A percentile compares a stretch with the other conserved stretches of the same genome.
phyloP scores from a whole-genome alignment of 2,113 vertebrate genomes.

The Psilopogon haemacephalus region DNA sequence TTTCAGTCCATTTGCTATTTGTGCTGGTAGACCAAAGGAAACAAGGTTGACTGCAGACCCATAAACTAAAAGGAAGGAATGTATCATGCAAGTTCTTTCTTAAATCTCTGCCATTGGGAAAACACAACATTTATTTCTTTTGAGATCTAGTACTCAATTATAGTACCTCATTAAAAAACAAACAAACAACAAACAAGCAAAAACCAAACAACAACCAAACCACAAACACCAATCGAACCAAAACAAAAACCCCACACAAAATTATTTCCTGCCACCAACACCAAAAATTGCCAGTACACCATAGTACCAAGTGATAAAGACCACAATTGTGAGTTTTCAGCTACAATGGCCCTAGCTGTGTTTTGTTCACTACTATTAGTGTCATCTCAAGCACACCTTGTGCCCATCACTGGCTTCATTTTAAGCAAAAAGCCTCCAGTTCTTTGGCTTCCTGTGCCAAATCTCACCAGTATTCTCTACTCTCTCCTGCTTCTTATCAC shows the following conservation, averaged over 20 bases:
- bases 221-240: neutral
- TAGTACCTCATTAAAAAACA: neutral
- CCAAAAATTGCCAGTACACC: neutral
- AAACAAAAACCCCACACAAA: neutral
- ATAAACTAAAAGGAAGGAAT: neutral
- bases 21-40: neutral
- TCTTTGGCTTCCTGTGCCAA: neutral
- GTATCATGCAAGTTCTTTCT: neutral
- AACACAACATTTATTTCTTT: neutral
- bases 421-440: neutral
- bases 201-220: neutral
- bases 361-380: neutral
- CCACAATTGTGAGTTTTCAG: neutral
- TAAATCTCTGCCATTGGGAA: neutral
- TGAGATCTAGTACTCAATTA: neutral
- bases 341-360: accelerated
- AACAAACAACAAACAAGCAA: neutral
- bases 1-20: neutral
- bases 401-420: neutral
- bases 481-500: neutral
- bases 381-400: neutral
- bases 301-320: neutral
- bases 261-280: neutral
- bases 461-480: neutral
- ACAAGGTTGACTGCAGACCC: neutral